These are phyloP conservation scores for Saimiri boliviensis DNA, from an alignment of 2,113 vertebrate species.

Conservation along the genomic window DNA sequence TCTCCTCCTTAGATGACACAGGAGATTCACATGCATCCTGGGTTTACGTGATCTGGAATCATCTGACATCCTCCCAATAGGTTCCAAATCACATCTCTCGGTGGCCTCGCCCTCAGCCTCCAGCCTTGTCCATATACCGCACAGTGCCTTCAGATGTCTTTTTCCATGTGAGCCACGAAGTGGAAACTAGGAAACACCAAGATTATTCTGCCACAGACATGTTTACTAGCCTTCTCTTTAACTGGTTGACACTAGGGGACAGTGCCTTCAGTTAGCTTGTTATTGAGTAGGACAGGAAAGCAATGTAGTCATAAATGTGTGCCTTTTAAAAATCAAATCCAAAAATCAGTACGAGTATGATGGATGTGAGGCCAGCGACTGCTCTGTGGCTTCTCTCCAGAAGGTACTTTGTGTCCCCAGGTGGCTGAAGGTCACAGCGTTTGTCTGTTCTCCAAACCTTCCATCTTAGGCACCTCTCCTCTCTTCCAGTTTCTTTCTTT, in stretches of 20 bases:
- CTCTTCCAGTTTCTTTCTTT: conserved; percentile 42
- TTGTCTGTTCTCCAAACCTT: not conserved
- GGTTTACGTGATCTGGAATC: not conserved
- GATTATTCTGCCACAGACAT: not conserved
- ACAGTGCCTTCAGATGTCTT: fast-evolving
- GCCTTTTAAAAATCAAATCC: not conserved
- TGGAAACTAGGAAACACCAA: not conserved
- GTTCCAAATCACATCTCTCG: not conserved
- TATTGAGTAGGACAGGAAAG: not conserved
- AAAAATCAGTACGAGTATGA: not conserved
- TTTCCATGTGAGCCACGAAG: not conserved
- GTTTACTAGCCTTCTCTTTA: not conserved
- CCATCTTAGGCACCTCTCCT: not conserved
- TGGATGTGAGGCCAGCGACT: not conserved
- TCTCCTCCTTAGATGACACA: fast-evolving
- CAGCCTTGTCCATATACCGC: fast-evolving
- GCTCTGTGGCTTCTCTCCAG: not conserved
- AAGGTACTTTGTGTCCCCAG: not conserved
- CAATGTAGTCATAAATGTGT: fast-evolving
- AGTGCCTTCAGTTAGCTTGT: not conserved
- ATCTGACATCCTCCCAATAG: not conserved
- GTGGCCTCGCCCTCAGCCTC: not conserved
- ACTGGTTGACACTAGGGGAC: not conserved
- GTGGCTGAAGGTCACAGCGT: not conserved
- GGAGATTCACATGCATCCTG: no score